Evolutionary conservation across 2,888 invertebrate genomes (phyloP).

Genomic region (Iselma pallidipennis): DNA sequence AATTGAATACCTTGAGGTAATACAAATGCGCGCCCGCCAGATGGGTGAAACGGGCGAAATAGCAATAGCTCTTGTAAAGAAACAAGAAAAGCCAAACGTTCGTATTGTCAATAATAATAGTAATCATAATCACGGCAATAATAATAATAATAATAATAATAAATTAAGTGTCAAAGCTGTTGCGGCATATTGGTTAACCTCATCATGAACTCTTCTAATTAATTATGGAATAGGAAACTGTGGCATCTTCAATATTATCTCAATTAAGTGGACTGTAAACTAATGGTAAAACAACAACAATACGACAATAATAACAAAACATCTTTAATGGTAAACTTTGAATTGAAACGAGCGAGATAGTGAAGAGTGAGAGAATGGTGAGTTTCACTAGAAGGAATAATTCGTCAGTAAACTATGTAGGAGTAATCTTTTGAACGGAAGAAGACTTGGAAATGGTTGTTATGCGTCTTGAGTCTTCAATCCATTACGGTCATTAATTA

Average conservation of each 20-base stretch:
- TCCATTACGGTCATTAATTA: conserved; percentile 52
- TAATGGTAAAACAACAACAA: conserved; percentile 2
- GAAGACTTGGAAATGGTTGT: conserved; percentile 33
- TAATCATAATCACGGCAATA: background rate
- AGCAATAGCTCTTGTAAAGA: background rate
- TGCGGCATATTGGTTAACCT: no score
- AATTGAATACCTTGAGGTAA: background rate
- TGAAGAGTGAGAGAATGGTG: conserved; percentile 5
- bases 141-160: background rate
- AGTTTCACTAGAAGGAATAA: conserved; percentile 27
- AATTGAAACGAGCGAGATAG: no score
- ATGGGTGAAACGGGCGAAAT: background rate
- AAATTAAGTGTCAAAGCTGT: no score
- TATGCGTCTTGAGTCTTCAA: conserved; percentile 47
- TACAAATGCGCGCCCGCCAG: conserved; percentile 1
- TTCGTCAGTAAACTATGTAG: conserved; percentile 34
- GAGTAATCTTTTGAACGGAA: conserved; percentile 28
- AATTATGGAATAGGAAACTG: background rate
- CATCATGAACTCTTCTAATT: no score
- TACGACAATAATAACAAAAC: no score
- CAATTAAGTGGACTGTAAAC: conserved; percentile 9
- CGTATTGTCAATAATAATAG: no score
- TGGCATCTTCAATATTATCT: conserved; percentile 7
- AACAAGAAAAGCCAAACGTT: background rate
- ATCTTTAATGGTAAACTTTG: no score